A percentile compares a stretch with the other conserved stretches of the same genome.
Evolutionary conservation across 2,113 vertebrate genomes (phyloP).

Genomic region (Cyanoderma ruficeps): DNA sequence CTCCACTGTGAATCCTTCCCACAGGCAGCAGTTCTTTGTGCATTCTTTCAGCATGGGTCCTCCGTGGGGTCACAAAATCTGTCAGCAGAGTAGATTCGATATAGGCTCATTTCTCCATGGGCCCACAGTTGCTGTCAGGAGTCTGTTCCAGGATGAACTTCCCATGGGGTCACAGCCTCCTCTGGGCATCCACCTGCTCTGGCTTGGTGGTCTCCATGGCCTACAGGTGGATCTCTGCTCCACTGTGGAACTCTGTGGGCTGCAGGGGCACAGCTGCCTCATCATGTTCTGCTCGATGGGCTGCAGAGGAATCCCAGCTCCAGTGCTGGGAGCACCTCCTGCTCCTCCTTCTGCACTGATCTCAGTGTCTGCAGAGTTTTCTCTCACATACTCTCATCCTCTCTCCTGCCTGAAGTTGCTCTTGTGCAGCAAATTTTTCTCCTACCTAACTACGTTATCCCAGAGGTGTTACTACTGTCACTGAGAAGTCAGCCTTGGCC

Average conservation of each 20-base stretch:
- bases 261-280: not conserved
- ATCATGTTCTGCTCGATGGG: too few relatives aligned
- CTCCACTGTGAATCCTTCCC: not conserved
- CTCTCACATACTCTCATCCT: not conserved
- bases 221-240: not conserved
- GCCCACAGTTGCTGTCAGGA: not conserved
- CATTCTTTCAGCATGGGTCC: not conserved
- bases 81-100: not conserved
- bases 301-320: not conserved
- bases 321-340: not conserved
- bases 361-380: not conserved
- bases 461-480: too few relatives aligned
- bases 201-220: not conserved
- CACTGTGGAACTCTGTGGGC: not conserved
- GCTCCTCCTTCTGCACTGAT: not conserved
- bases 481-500: not conserved
- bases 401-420: not conserved
- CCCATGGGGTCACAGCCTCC: not conserved
- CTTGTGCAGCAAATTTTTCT: not conserved
- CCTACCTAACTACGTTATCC: accelerated
- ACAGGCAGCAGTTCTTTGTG: not conserved
- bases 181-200: not conserved
- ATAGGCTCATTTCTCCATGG: not conserved
- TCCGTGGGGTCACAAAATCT: not conserved
- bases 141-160: not conserved